phyloP scores from a whole-genome alignment of 2,797 vertebrate genomes.

The Gila robusta region DNA sequence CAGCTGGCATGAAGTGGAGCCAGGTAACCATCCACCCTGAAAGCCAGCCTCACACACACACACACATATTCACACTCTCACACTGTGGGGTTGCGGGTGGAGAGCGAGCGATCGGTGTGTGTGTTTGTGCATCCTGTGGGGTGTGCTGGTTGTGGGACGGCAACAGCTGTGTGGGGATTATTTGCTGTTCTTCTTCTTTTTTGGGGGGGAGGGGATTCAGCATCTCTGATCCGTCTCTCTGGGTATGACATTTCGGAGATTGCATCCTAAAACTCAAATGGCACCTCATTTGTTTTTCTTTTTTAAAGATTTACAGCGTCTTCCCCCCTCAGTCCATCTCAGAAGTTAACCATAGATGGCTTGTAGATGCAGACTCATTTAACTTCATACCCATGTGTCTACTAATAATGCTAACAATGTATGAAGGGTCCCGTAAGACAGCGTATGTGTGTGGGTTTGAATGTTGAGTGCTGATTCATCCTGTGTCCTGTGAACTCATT shows the following conservation, averaged over 20 bases:
- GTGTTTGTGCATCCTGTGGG: slow-evolving; percentile 48
- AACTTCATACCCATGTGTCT: slow-evolving; percentile 41
- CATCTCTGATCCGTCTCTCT: slow-evolving; percentile 29
- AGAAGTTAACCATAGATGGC: slow-evolving; percentile 20
- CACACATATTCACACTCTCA: slow-evolving; percentile 42
- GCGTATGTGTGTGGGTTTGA: slow-evolving; percentile 13
- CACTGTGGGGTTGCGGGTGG: slow-evolving; percentile 27
- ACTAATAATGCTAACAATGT: slow-evolving; percentile 34
- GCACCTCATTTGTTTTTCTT: slow-evolving; percentile 32
- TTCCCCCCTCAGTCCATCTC: slow-evolving; percentile 12
- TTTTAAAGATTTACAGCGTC: slow-evolving; percentile 3
- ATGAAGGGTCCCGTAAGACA: not conserved
- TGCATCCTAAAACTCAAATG: slow-evolving; percentile 15
- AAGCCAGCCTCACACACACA: slow-evolving; percentile 20
- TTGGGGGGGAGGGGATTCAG: not conserved
- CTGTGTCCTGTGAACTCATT: slow-evolving; percentile 45
- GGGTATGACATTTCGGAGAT: slow-evolving; percentile 24
- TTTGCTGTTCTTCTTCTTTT: slow-evolving; percentile 30
- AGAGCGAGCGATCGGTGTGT: slow-evolving; percentile 27
- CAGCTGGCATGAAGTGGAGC: slow-evolving; percentile 98
- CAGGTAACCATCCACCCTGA: slow-evolving; percentile 82
- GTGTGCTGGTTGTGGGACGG: slow-evolving; percentile 40
- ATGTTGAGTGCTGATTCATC: slow-evolving; percentile 40
- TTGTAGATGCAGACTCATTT: slow-evolving; percentile 35
- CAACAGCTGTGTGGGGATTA: slow-evolving; percentile 37